Evolutionary conservation across 1,140 invertebrate species (phyloP).

Genomic region (Caenorhabditis latens): DNA sequence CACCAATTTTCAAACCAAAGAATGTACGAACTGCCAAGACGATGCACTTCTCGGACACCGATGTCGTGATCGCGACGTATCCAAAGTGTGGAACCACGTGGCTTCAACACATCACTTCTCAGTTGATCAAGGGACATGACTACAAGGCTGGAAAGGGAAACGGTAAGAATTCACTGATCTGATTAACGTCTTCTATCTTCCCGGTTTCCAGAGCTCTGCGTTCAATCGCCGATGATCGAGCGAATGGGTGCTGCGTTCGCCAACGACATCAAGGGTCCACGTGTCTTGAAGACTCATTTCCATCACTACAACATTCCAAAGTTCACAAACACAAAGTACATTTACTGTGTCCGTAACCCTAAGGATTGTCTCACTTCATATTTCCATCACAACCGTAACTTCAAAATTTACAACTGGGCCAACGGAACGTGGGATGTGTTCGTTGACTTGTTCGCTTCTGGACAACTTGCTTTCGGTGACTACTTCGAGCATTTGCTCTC

Average conservation of each 20-base stretch:
- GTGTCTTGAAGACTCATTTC: conserved; percentile 77
- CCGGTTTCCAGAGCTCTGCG: conserved; percentile 72
- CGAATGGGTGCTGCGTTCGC: conserved; percentile 74
- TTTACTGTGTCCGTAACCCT: conserved; percentile 72
- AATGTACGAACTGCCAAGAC: conserved; percentile 72
- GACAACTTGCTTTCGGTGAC: conserved; percentile 78
- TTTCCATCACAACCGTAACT: conserved; percentile 76
- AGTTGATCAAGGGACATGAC: conserved; percentile 68
- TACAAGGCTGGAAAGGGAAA: conserved; percentile 74
- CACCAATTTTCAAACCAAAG: conserved; percentile 75
- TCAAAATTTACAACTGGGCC: conserved; percentile 75
- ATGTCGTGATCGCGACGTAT: conserved; percentile 77
- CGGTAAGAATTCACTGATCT: conserved; percentile 64
- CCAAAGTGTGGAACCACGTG: conserved; percentile 77
- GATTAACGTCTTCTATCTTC: no score
- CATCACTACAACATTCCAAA: conserved; percentile 73
- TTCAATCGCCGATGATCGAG: conserved; percentile 76
- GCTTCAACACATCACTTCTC: conserved; percentile 78
- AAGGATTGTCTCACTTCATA: conserved; percentile 75
- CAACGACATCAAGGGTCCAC: conserved; percentile 70
- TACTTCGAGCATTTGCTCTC: conserved; percentile 78
- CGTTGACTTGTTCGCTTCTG: conserved; percentile 77
- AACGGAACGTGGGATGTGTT: conserved; percentile 75
- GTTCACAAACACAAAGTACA: conserved; percentile 72
- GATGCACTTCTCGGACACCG: conserved; percentile 65